A percentile compares a stretch with the other conserved stretches of the same genome.
phyloP scores from a whole-genome alignment of 92 coral and sea anemone genomes.

The Porites divaricata region DNA sequence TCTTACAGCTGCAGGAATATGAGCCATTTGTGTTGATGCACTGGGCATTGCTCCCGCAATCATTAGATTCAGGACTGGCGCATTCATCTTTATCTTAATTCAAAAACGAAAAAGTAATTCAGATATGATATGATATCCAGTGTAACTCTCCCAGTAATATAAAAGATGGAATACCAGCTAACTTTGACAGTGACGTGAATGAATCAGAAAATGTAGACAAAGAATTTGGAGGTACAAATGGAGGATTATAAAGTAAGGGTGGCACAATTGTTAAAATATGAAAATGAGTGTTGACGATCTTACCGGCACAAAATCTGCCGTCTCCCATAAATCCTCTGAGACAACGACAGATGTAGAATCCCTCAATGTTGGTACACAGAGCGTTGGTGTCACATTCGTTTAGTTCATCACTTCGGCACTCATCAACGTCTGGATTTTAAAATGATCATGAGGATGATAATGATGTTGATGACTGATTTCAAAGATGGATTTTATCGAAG shows the following conservation, averaged over 20 bases:
- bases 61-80: slow-evolving; percentile 2
- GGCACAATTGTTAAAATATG: no score
- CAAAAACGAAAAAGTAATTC: not conserved
- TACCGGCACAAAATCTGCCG: slow-evolving; percentile 50
- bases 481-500: no score
- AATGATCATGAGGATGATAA: not conserved
- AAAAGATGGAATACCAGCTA: no score
- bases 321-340: slow-evolving; percentile 50
- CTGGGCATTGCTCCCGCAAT: slow-evolving; percentile 27
- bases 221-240: no score
- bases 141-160: not conserved
- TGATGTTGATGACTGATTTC: not conserved
- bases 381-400: slow-evolving; percentile 56
- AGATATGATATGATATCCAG: not conserved
- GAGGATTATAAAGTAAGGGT: not conserved
- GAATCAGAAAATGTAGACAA: no score
- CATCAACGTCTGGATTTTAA: slow-evolving; percentile 45
- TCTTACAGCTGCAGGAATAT: slow-evolving; percentile 42
- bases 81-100: slow-evolving; percentile 53
- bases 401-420: slow-evolving; percentile 26
- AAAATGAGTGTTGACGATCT: not conserved
- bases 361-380: slow-evolving; percentile 45
- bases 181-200: no score
- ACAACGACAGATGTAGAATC: slow-evolving; percentile 62
- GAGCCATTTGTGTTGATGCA: slow-evolving; percentile 55